A percentile compares a stretch with the other conserved stretches of the same genome.
Evolutionary conservation across 2,797 vertebrate genomes (phyloP).

Genomic region (Lates japonicus): DNA sequence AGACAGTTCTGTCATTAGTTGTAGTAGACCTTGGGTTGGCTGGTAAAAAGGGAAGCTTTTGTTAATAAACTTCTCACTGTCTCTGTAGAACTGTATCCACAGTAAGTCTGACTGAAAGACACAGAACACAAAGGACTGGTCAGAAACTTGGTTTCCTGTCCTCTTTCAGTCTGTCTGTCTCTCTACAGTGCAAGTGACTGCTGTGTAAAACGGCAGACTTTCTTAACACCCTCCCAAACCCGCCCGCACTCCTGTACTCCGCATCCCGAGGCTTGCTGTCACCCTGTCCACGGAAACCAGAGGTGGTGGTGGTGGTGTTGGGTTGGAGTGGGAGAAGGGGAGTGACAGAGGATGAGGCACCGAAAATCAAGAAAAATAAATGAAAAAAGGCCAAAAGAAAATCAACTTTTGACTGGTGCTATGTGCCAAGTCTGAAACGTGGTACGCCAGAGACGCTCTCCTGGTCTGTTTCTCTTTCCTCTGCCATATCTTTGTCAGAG

Average conservation of each 20-base stretch:
- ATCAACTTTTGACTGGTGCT: conserved; percentile 64
- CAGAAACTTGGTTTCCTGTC: conserved; percentile 63
- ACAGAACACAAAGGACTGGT: conserved; percentile 53
- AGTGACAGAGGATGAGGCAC: conserved; percentile 73
- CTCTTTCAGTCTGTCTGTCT: conserved; percentile 58
- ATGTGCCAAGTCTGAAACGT: conserved; percentile 86
- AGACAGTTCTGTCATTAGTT: conserved; percentile 71
- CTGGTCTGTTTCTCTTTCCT: conserved; percentile 75
- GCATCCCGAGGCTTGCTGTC: conserved; percentile 49
- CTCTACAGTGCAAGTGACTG: conserved; percentile 82
- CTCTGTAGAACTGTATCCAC: conserved; percentile 61
- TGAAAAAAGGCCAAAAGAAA: conserved; percentile 53
- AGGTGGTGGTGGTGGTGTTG: conserved; percentile 59
- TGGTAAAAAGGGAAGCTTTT: conserved; percentile 51
- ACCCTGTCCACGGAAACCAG: conserved; percentile 60
- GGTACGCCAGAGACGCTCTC: conserved; percentile 77
- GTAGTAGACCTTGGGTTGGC: conserved; percentile 71
- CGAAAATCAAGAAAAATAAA: conserved; percentile 61
- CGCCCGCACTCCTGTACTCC: conserved; percentile 30
- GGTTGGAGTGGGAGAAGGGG: conserved; percentile 48
- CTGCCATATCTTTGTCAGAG: conserved; percentile 68
- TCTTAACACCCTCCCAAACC: conserved; percentile 34
- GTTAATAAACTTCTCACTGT: conserved; percentile 48
- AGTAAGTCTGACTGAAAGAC: conserved; percentile 60
- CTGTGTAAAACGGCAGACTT: conserved; percentile 71